A percentile compares a stretch with the other conserved stretches of the same genome.
Conservation (phyloP, 2,113 vertebrate genomes). For the Hystrix cristata region DNA sequence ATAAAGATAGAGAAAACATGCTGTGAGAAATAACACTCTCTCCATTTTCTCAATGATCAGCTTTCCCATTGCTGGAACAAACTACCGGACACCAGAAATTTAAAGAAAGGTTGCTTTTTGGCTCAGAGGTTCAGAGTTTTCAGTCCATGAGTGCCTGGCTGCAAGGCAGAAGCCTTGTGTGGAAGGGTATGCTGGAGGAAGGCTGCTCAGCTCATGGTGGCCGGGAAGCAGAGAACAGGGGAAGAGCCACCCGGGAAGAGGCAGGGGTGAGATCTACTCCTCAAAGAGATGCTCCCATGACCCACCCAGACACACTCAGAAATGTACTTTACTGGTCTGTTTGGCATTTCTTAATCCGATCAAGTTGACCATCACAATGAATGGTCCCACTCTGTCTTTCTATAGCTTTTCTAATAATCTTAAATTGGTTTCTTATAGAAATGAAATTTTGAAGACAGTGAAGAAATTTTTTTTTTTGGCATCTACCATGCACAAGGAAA, state of each 20-base stretch:
- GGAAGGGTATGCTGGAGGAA: neutral
- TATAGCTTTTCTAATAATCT: slow-evolving; percentile 23
- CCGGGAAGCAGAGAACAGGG: neutral
- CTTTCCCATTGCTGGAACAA: neutral
- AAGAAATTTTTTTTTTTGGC: neutral
- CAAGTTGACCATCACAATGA: neutral
- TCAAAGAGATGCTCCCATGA: neutral
- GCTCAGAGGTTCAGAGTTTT: neutral
- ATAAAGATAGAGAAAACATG: neutral
- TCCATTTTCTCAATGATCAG: neutral
- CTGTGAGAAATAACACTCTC: neutral
- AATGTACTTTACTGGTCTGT: neutral
- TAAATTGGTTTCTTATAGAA: neutral
- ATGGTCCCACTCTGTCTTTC: neutral
- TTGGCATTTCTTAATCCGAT: neutral
- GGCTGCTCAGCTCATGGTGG: neutral
- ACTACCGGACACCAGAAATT: neutral
- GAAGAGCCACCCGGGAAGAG: neutral
- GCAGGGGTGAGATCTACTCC: too few relatives aligned
- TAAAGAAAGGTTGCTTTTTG: neutral
- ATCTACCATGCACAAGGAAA: neutral
- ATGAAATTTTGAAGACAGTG: neutral
- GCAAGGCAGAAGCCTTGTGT: neutral
- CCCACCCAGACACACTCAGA: neutral
- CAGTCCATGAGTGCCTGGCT: neutral